Conservation (phyloP, 2,797 vertebrate species). For the Helarctos malayanus region DNA sequence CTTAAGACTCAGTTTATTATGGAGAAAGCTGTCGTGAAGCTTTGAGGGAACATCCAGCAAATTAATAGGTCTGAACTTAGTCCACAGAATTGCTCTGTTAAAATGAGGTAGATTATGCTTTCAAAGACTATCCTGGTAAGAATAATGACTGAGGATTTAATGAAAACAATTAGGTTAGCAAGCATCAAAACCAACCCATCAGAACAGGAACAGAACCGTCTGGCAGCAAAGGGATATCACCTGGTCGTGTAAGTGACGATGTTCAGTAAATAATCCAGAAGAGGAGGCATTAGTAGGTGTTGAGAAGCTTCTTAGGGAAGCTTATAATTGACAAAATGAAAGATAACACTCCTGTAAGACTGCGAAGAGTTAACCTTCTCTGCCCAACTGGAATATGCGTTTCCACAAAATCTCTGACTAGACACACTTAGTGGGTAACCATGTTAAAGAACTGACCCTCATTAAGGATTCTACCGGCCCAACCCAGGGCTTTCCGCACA, state of each 20-base stretch:
- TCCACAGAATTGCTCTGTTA: slow-evolving; percentile 23
- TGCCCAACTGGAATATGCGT: not conserved
- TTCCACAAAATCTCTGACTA: not conserved
- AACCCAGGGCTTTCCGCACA: not conserved
- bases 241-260: not conserved
- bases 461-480: not conserved
- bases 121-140: not conserved
- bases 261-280: not conserved
- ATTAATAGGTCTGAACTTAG: not conserved
- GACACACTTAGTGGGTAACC: not conserved
- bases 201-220: not conserved
- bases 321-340: not conserved
- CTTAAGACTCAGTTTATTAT: not conserved
- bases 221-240: not conserved
- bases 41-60: slow-evolving; percentile 33
- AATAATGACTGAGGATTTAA: not conserved
- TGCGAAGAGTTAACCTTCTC: not conserved
- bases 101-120: not conserved
- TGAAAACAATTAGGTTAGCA: slow-evolving; percentile 18
- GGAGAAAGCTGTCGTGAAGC: not conserved
- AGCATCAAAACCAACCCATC: not conserved
- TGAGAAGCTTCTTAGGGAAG: not conserved
- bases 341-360: not conserved
- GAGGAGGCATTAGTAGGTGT: not conserved
- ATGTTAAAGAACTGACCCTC: not conserved